Evolutionary conservation across 1,140 invertebrate genomes (phyloP), one percentile per base, ranked within the genome.

Genomic region (Tachypleus tridentatus): DNA sequence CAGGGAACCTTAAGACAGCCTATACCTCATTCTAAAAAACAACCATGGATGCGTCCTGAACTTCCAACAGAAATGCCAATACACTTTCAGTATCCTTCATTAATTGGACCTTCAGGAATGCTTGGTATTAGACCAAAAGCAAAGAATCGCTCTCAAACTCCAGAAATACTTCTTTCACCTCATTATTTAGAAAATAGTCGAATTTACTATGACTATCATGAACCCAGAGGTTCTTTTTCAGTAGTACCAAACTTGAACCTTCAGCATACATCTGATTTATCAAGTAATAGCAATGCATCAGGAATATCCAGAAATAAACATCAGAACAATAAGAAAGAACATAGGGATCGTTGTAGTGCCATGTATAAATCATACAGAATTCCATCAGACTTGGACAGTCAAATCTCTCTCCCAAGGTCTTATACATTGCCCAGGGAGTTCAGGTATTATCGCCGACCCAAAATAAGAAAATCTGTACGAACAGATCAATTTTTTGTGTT

Each of bases 341-440:
- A 54, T 54, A n/a, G 64, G 29, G 75, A 56, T n/a, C 52, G 66
- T 60, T 67, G 72, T 29, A 71, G 73, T 66, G 69, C 70, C 49
- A 76, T 79, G 69, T 80, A 81, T 69, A 81, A 81, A 67, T 76
- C 78, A 3, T 81, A 80, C 66, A 74, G 83, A 10, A 81, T 82
- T 51, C 82, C 83, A 54, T 86, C 85, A 11, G 86, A 87, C 75
- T 82, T 87, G 63, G 86, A 87, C 74, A 87, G 85, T 73, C 86
- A 85, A 76, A 81, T 91, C 60, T 89, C 87, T 3, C 74, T 91
- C 11, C 88, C 89, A 0, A 80, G 88, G 51, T 90, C 87, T 48
- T 91, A 91, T 73, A 91, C 89, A 2, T 76, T 92, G 9, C 89
- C 88, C 0, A 82, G 88, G 49, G 87, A 91, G 76, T 91, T 90